Percentiles rank a stretch among this genome's conserved stretches.
phyloP scores from a whole-genome alignment of 2,888 invertebrate species.

The Odontocerum albicorne region DNA sequence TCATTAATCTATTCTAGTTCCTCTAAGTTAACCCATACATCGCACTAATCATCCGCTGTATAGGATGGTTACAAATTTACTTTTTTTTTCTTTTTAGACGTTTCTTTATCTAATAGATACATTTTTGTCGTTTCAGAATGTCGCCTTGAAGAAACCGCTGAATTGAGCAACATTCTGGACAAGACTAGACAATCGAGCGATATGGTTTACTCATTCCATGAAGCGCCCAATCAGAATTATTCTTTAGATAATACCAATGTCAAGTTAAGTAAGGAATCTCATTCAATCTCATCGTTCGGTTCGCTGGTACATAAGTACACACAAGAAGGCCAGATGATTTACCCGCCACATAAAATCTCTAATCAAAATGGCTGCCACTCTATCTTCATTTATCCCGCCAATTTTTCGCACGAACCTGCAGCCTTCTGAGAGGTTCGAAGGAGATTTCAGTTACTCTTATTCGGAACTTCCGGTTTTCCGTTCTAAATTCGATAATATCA shows the following conservation, averaged over 20 bases:
- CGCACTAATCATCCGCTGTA: no score
- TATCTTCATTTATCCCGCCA: slow-evolving; percentile 27
- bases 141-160: no score
- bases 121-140: no score
- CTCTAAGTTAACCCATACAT: no score
- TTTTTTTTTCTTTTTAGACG: no score
- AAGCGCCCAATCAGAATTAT: background rate
- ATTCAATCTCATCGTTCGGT: background rate
- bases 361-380: slow-evolving; percentile 32
- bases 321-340: slow-evolving; percentile 20
- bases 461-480: slow-evolving; percentile 45
- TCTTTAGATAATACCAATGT: slow-evolving; percentile 1
- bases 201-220: slow-evolving; percentile 20
- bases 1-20: no score
- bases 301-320: background rate
- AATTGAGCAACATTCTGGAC: no score
- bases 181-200: slow-evolving; percentile 20
- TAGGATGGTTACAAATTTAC: no score
- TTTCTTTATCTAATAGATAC: no score
- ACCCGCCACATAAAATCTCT: background rate
- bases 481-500: slow-evolving; percentile 11
- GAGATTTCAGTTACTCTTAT: slow-evolving; percentile 54
- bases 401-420: slow-evolving; percentile 26
- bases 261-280: no score
- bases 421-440: slow-evolving; percentile 15